phyloP scores from a whole-genome alignment of 2,888 invertebrate species.

The Caenorhabditis doughertyi region DNA sequence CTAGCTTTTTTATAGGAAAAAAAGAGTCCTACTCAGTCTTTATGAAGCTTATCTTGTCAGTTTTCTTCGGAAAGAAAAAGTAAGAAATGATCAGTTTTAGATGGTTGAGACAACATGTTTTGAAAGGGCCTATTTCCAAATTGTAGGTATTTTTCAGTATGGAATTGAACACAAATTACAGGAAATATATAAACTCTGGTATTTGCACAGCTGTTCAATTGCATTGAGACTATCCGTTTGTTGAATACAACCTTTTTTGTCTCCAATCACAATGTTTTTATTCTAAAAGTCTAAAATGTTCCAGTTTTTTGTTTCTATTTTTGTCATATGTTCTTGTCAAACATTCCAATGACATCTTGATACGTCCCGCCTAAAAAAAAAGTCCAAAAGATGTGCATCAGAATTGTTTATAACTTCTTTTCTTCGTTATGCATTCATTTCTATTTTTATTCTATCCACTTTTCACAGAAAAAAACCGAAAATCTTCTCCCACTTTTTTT shows the following conservation, averaged over 20 bases:
- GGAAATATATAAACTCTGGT: no score
- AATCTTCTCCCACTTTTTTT: background rate
- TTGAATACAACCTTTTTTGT: no score
- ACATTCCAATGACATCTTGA: background rate
- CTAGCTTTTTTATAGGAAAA: background rate
- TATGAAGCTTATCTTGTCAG: constrained; percentile 27
- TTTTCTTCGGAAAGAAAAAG: background rate
- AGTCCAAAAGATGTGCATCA: background rate
- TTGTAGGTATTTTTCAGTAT: no score
- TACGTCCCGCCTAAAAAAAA: background rate
- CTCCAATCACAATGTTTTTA: no score
- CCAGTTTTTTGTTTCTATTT: no score
- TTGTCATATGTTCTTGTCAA: background rate
- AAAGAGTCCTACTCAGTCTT: background rate
- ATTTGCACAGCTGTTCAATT: background rate
- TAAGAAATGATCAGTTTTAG: background rate
- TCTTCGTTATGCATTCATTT: constrained; percentile 20
- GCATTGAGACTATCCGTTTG: background rate
- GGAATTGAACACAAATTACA: no score
- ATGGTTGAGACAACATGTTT: no score
- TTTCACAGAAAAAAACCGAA: constrained; percentile 21
- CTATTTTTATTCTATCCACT: constrained; percentile 32
- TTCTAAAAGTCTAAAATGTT: no score
- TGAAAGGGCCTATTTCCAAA: no score
- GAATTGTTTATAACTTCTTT: constrained; percentile 12